phyloP scores from a whole-genome alignment of 2,113 vertebrate species.

The Rattus norvegicus region GRCr8 NC_086033.1:76927501-76928000 shows the following conservation, averaged over 20 bases:
- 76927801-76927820: neutral
- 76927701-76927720: neutral
- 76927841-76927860: neutral
- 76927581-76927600: neutral
- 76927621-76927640: neutral
- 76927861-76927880: neutral
- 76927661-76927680: constrained; percentile 17
- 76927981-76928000: no score
- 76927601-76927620: neutral
- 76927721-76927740: neutral
- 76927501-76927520: neutral
- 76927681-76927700: neutral
- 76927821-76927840: neutral
- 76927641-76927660: neutral
- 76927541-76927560: neutral
- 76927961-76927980: no score
- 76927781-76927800: neutral
- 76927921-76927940: rapidly evolving
- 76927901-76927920: neutral
- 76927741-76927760: neutral
- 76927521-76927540: neutral
- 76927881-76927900: neutral
- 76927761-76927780: neutral
- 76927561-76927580: neutral
- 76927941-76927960: no score